Conservation (phyloP, 2,797 vertebrate species). For the Spinus pinus region DNA sequence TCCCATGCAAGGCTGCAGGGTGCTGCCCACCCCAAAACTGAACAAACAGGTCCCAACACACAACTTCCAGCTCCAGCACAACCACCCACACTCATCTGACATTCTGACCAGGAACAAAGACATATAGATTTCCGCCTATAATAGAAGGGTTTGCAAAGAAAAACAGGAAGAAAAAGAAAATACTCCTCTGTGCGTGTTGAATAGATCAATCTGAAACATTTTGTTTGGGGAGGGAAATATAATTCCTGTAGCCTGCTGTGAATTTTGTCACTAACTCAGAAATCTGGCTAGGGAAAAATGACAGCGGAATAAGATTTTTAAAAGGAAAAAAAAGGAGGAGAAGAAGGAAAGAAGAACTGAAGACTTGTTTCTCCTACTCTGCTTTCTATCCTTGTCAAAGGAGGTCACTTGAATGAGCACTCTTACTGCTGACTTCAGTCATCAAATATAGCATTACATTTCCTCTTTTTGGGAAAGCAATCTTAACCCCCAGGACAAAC, state of each 20-base stretch:
- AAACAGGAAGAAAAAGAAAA: neutral
- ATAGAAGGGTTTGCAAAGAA: neutral
- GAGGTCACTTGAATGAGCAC: fast-evolving
- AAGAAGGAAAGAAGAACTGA: neutral
- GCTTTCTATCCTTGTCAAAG: neutral
- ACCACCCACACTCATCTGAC: neutral
- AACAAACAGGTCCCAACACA: neutral
- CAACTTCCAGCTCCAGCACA: neutral
- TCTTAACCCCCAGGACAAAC: neutral
- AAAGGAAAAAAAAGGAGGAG: no score
- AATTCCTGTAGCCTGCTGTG: neutral
- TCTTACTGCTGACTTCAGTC: neutral
- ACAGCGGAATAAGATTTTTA: fast-evolving
- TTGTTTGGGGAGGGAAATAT: neutral
- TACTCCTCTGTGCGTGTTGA: neutral
- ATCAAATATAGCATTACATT: neutral
- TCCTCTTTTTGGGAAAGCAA: neutral
- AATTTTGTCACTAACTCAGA: neutral
- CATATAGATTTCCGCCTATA: neutral
- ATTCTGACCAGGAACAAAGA: neutral
- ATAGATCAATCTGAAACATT: neutral
- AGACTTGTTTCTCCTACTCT: neutral
- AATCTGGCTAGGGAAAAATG: neutral
- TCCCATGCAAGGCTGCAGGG: fast-evolving
- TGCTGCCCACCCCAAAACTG: neutral